Conservation (phyloP, 2,113 vertebrate species). For the Phrynosoma platyrhinos region DNA sequence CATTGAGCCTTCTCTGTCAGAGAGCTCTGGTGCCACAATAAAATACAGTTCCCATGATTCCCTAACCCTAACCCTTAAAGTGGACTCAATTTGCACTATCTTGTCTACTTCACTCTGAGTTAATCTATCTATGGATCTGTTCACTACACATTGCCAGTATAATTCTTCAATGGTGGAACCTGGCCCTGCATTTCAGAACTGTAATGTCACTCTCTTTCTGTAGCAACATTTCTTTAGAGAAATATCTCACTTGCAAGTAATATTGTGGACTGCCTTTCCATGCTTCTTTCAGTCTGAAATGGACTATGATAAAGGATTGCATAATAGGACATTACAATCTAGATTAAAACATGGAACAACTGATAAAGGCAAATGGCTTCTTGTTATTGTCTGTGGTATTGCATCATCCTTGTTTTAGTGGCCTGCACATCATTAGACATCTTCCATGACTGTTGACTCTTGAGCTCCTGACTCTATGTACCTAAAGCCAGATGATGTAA, state of each 20-base stretch:
- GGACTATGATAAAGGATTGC: conserved; percentile 27
- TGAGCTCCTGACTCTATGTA: conserved; percentile 30
- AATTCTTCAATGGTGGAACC: not conserved
- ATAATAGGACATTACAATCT: conserved; percentile 42
- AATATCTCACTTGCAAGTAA: not conserved
- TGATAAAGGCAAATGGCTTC: conserved; percentile 46
- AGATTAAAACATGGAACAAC: not conserved
- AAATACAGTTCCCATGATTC: no score
- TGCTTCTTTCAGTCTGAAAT: not conserved
- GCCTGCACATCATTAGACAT: conserved; percentile 6
- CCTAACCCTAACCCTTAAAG: no score
- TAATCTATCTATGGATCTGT: not conserved
- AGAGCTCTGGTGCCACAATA: no score
- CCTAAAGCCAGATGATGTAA: conserved; percentile 49
- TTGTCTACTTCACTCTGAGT: not conserved
- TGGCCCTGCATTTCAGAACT: not conserved
- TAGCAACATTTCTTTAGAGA: not conserved
- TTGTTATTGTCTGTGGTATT: conserved; percentile 29
- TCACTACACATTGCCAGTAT: not conserved
- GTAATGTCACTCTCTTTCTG: not conserved
- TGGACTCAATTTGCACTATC: no score
- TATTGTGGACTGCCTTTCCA: not conserved
- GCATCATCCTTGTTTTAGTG: conserved; percentile 50
- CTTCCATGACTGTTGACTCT: conserved; percentile 34
- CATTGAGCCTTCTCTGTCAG: no score